Evolutionary conservation across 2,113 vertebrate genomes (phyloP).

Genomic region (Scytalopus superciliaris): DNA sequence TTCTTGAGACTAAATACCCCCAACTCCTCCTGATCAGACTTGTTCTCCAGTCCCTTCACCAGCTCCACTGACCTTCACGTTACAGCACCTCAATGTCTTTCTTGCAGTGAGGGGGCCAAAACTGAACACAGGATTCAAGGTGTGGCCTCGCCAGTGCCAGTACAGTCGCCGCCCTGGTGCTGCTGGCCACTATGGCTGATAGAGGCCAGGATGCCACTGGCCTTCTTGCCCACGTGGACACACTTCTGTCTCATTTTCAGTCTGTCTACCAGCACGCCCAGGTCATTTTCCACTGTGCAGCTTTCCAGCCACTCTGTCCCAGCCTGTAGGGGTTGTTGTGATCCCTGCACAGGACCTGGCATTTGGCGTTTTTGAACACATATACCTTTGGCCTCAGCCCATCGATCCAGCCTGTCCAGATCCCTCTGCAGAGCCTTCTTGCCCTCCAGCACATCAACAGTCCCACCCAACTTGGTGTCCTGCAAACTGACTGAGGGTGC

Average conservation of each 20-base stretch:
- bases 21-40: fast-evolving
- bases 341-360: fast-evolving
- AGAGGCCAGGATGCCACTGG: not conserved
- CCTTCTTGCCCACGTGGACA: not conserved
- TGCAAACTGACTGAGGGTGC: not conserved
- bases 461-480: fast-evolving
- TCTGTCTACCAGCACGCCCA: not conserved
- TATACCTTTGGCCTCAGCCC: fast-evolving
- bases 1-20: fast-evolving
- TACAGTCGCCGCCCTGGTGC: not conserved
- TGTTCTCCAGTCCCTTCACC: not conserved
- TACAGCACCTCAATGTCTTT: not conserved
- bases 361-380: not conserved
- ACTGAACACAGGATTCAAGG: not conserved
- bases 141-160: not conserved
- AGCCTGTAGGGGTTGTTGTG: too few species aligned
- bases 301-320: too few species aligned
- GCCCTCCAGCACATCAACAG: not conserved
- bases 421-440: not conserved
- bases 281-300: too few species aligned
- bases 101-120: not conserved
- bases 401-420: not conserved
- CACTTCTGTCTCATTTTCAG: not conserved
- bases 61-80: fast-evolving
- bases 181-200: not conserved